Evolutionary conservation across 2,888 invertebrate genomes (phyloP).

Genomic region (Chloroclysta siterata): DNA sequence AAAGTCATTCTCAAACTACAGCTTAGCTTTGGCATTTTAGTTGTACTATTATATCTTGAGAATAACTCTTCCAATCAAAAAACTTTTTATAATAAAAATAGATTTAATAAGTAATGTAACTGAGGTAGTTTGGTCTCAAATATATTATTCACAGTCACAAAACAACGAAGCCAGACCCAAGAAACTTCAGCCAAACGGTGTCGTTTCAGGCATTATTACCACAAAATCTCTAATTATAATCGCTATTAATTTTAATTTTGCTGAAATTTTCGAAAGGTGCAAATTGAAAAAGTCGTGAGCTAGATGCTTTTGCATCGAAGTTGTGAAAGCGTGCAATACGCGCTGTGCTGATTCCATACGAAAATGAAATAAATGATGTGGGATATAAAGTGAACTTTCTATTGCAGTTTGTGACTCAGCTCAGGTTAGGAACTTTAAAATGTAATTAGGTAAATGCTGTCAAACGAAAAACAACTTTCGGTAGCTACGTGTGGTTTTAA

Average conservation of each 20-base stretch:
- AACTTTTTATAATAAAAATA: not conserved
- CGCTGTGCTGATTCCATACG: constrained; percentile 47
- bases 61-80: not conserved
- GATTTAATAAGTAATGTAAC: not conserved
- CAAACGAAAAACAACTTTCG: constrained; percentile 7
- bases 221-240: constrained; percentile 36
- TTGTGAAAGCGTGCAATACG: constrained; percentile 71
- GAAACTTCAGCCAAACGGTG: constrained; percentile 7
- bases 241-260: constrained; percentile 44
- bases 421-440: constrained; percentile 7
- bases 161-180: constrained; percentile 4
- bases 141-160: constrained; percentile 18
- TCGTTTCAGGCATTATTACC: constrained; percentile 32
- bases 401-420: constrained; percentile 28
- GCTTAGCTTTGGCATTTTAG: too few species aligned
- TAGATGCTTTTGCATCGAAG: constrained; percentile 43
- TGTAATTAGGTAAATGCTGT: constrained; percentile 12
- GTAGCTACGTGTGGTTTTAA: constrained; percentile 1
- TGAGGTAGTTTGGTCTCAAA: too few species aligned
- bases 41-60: too few species aligned
- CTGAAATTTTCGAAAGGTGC: constrained; percentile 55
- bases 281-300: constrained; percentile 50
- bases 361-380: constrained; percentile 59
- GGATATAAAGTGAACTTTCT: constrained; percentile 51
- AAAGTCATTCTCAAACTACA: too few species aligned